A percentile compares a stretch with the other conserved stretches of the same genome.
Evolutionary conservation across 2,113 vertebrate species (phyloP).

Genomic region (Notarius quadriscutis): DNA sequence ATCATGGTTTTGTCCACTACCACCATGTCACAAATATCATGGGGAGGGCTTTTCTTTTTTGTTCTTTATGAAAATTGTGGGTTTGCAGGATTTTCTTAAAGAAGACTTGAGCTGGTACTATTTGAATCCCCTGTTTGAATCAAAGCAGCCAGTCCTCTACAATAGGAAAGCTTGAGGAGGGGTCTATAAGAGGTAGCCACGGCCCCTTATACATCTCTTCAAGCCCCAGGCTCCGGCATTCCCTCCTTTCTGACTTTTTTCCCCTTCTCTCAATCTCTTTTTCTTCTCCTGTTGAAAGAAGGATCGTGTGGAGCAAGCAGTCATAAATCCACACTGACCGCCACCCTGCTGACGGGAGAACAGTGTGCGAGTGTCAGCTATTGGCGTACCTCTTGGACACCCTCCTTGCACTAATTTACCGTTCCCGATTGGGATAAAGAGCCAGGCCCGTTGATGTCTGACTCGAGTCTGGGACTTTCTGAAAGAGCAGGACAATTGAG

Average conservation of each 20-base stretch:
- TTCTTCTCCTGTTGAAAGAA: constrained; percentile 60
- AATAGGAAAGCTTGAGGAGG: constrained; percentile 65
- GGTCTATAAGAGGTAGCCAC: constrained; percentile 60
- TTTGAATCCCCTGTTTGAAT: constrained; percentile 79
- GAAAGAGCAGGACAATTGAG: constrained; percentile 75
- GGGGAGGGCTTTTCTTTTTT: constrained; percentile 84
- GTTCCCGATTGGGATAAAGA: constrained; percentile 69
- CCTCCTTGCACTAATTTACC: constrained; percentile 71
- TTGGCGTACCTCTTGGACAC: constrained; percentile 62
- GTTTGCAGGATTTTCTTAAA: constrained; percentile 78
- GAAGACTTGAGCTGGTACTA: constrained; percentile 82
- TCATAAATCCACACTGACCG: constrained; percentile 76
- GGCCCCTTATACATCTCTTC: constrained; percentile 76
- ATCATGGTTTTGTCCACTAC: constrained; percentile 65
- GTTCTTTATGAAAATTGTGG: constrained; percentile 65
- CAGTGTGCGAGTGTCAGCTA: constrained; percentile 45
- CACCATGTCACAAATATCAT: constrained; percentile 70
- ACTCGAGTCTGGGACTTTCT: constrained; percentile 69
- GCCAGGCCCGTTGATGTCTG: constrained; percentile 71
- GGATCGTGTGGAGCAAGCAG: constrained; percentile 66
- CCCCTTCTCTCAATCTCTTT: constrained; percentile 42
- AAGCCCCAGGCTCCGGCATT: constrained; percentile 52
- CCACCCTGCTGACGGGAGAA: constrained; percentile 63
- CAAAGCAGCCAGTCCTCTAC: constrained; percentile 78
- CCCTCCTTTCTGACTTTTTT: constrained; percentile 46